Base-by-base conservation (phyloP, 2,113 vertebrate genomes). In the Sporophila hypoxantha region DNA sequence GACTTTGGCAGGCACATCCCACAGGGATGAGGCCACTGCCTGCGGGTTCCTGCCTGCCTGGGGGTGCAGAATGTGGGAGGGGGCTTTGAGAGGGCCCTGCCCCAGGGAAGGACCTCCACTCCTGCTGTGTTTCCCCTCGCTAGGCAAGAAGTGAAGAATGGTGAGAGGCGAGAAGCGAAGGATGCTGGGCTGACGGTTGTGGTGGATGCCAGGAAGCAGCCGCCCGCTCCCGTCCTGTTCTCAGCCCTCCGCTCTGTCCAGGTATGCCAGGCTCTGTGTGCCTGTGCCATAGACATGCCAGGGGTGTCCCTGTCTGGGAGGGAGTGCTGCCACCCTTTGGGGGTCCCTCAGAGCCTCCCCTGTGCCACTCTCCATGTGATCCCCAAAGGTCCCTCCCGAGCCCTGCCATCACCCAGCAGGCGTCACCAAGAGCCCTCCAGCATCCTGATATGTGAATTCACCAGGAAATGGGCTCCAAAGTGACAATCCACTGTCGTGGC, bases 201-300 rank as follows among this genome's bases (percentile, higher is more conserved):
- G 91, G 96, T 99, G 26, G 98, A 99, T 91, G 98, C 97, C 52
- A 96, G 98, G 92, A 98, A 96, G 86, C 96, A 93, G 14, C 92
- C 95, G 2, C 98, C 96, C 1, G 90, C 95, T 22, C 95, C 97
- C 0, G 89, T 88, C 56, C 95, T 99, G 13, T 95, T 96, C 66
- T 96, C 97, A 0, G 98, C 98, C 39, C 95, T 99, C 79, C 96
- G 97, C 71, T 92, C 95, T 1, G 80, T 97, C 75, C 98, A 99
- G 97, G 99, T 99, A 94, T 56, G 0, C 37, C 0, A 0, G 3
- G 69, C 15, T 41, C 49, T 5, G 0, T 1, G 8, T 56, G 22
- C 69, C 30, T 23, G 25, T 73, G 79, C 83, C 47, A 21, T 0
- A 10, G 32, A 37, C 1, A 4, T 60, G 32, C 37, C 3, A 39